These are phyloP conservation scores for Heliopora coerulea DNA, from an alignment of 92 coral and sea anemone species.

Conservation along the genomic window DNA sequence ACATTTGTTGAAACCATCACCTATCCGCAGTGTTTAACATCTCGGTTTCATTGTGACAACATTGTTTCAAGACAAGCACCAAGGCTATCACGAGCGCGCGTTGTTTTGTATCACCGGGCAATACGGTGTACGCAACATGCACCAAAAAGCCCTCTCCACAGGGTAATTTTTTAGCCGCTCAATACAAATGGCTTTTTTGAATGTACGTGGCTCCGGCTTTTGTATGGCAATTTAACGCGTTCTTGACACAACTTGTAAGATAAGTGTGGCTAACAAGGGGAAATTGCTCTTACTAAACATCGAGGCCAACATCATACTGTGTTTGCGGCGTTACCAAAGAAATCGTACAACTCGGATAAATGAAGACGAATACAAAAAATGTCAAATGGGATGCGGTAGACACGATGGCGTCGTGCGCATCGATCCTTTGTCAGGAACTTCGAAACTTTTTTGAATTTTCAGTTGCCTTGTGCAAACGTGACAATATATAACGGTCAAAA, in stretches of 20 bases:
- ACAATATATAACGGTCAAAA: background rate
- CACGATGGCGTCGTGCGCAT: background rate
- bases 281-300: background rate
- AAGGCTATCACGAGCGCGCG: background rate
- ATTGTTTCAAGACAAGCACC: background rate
- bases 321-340: constrained; percentile 4
- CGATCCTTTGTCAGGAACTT: no score
- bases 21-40: background rate
- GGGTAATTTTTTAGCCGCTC: constrained; percentile 24
- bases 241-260: background rate
- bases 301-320: background rate
- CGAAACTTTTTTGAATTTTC: no score
- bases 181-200: constrained; percentile 5
- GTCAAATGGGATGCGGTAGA: background rate
- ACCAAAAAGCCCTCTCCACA: constrained; percentile 30
- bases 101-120: constrained; percentile 15
- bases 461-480: background rate
- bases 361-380: background rate
- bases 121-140: constrained; percentile 20
- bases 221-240: constrained; percentile 25
- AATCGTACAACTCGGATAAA: background rate
- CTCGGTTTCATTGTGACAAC: constrained; percentile 9
- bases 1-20: background rate
- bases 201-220: constrained; percentile 2
- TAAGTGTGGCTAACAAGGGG: background rate